Percentiles rank a stretch among this genome's conserved stretches.
These are phyloP conservation scores for Gadopsis bispinosus DNA, from an alignment of 2,797 vertebrate genomes.

Conservation along the genomic window DNA sequence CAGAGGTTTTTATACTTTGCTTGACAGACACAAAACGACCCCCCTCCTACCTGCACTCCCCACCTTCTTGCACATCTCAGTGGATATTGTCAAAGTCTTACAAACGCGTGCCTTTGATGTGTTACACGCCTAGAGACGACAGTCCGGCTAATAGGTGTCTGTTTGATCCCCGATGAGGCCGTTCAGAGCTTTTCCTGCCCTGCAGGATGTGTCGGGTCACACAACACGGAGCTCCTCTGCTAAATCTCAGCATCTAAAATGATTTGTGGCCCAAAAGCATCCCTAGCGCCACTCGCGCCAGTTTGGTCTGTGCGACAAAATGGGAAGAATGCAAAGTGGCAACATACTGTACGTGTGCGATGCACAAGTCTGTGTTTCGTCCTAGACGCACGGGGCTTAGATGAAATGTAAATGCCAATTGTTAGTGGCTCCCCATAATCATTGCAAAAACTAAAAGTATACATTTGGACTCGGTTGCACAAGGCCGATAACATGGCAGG, in stretches of 20 bases:
- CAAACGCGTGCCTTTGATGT: constrained; percentile 77
- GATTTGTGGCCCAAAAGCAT: background rate
- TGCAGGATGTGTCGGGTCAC: background rate
- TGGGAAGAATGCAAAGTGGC: background rate
- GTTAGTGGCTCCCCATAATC: background rate
- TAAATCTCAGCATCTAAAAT: background rate
- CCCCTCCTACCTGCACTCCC: background rate
- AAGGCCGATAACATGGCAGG: constrained; percentile 12
- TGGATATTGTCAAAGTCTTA: constrained; percentile 34
- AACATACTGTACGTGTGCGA: background rate
- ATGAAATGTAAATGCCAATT: background rate
- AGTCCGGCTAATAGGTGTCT: constrained; percentile 57
- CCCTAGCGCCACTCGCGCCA: background rate
- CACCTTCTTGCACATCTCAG: constrained; percentile 25
- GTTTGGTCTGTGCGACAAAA: background rate
- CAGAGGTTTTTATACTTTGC: constrained; percentile 59
- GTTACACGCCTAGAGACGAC: constrained; percentile 45
- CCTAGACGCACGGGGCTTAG: background rate
- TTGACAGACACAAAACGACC: constrained; percentile 24
- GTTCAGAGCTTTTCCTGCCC: constrained; percentile 33
- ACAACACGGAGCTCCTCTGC: background rate
- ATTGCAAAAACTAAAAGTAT: background rate
- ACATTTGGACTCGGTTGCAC: background rate
- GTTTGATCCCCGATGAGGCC: constrained; percentile 66
- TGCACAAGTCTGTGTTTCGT: too few species aligned